These are phyloP conservation scores for Forbesichthys papilliferus DNA, from an alignment of 2,113 vertebrate genomes.

Conservation along the genomic window DNA sequence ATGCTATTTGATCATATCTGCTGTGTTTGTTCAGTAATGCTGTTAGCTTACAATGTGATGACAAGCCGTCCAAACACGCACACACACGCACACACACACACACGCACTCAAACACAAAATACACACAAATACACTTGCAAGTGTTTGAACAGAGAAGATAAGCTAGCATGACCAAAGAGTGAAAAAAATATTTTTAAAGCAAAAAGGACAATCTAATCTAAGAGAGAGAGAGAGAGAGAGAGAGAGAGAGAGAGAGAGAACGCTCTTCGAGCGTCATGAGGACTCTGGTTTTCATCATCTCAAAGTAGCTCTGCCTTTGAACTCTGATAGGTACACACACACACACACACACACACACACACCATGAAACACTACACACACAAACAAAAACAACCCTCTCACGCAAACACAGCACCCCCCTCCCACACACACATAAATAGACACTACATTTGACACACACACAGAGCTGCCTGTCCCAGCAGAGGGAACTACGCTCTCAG, in stretches of 20 bases:
- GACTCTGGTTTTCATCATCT: constrained; percentile 57
- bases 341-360: constrained; percentile 37
- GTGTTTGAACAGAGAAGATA: background rate
- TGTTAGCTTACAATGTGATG: no score
- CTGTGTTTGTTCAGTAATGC: no score
- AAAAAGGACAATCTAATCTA: background rate
- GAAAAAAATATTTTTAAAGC: background rate
- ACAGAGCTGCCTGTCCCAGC: no score
- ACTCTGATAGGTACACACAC: constrained; percentile 45
- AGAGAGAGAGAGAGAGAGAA: background rate
- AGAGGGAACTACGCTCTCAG: no score
- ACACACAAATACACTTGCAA: no score
- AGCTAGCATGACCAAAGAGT: background rate
- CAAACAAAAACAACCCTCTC: constrained; percentile 12
- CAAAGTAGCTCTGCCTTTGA: constrained; percentile 66
- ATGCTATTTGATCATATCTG: no score
- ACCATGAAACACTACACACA: constrained; percentile 12
- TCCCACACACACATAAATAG: background rate
- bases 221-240: no score
- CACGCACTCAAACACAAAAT: no score
- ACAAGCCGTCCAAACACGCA: no score
- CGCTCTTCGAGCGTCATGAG: constrained; percentile 34
- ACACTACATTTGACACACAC: no score
- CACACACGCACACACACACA: no score
- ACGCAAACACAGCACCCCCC: constrained; percentile 6